phyloP scores from a whole-genome alignment of 2,888 invertebrate species.

The Gortyna flavago region DNA sequence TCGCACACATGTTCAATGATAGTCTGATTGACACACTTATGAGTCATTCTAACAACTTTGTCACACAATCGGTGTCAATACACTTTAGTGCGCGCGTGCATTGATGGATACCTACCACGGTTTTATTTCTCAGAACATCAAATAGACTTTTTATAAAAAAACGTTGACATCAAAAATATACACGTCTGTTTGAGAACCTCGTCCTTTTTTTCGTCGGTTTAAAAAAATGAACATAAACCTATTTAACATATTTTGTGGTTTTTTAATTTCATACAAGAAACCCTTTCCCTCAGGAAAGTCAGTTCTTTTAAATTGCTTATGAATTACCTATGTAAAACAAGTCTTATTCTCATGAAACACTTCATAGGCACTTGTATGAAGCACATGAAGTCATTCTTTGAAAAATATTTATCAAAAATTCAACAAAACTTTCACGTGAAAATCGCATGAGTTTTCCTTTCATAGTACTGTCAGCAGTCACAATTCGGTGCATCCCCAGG shows the following conservation, averaged over 20 bases:
- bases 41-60: conserved; percentile 57
- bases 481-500: conserved; percentile 67
- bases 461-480: conserved; percentile 63
- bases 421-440: conserved; percentile 16
- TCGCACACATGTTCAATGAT: conserved; percentile 27
- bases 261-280: neutral
- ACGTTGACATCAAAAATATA: neutral
- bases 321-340: neutral
- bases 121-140: conserved; percentile 16
- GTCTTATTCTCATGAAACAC: neutral
- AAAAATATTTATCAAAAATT: neutral
- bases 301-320: neutral
- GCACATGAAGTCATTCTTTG: neutral
- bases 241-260: neutral
- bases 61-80: conserved; percentile 64
- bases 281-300: neutral
- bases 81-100: conserved; percentile 49
- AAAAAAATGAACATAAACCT: neutral
- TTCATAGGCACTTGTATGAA: neutral
- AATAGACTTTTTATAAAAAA: neutral
- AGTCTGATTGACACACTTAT: conserved; percentile 62
- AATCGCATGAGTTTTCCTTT: conserved; percentile 38
- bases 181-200: neutral
- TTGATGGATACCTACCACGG: conserved; percentile 33
- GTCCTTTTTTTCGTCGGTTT: neutral